A percentile compares a stretch with the other conserved stretches of the same genome.
Evolutionary conservation across 2,113 vertebrate species (phyloP).

Genomic region (Ranitomeya imitator): DNA sequence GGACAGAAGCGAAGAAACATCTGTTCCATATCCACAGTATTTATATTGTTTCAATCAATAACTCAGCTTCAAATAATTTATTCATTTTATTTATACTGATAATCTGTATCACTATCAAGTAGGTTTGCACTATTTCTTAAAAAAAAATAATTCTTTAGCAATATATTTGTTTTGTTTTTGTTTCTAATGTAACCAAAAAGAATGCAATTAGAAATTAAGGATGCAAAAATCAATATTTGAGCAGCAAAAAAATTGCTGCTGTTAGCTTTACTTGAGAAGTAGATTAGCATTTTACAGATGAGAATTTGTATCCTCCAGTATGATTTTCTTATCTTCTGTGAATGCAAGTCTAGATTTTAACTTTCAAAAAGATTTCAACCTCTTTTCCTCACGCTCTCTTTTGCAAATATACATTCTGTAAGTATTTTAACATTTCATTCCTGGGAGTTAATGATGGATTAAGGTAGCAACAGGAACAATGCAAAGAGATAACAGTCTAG

Average conservation of each 20-base stretch:
- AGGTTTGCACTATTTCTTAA: background rate
- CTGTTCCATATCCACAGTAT: no score
- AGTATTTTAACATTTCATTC: no score
- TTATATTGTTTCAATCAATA: no score
- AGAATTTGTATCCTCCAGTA: background rate
- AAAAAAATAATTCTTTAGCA: background rate
- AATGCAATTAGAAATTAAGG: background rate
- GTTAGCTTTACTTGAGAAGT: background rate
- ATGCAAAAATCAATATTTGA: conserved; percentile 8
- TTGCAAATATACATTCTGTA: background rate
- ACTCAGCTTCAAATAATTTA: no score
- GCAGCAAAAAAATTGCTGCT: background rate
- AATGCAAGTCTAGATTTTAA: background rate
- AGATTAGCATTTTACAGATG: background rate
- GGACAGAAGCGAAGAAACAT: no score
- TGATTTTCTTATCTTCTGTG: background rate
- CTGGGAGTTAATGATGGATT: no score
- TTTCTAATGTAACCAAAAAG: background rate
- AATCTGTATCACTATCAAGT: no score
- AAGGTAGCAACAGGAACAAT: no score
- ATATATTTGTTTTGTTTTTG: background rate
- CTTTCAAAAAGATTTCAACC: background rate
- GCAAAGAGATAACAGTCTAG: no score
- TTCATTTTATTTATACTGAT: no score
- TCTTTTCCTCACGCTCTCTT: background rate